These are phyloP conservation scores for Apogon hyalosoma DNA, from an alignment of 2,797 vertebrate species.

Conservation along the genomic window DNA sequence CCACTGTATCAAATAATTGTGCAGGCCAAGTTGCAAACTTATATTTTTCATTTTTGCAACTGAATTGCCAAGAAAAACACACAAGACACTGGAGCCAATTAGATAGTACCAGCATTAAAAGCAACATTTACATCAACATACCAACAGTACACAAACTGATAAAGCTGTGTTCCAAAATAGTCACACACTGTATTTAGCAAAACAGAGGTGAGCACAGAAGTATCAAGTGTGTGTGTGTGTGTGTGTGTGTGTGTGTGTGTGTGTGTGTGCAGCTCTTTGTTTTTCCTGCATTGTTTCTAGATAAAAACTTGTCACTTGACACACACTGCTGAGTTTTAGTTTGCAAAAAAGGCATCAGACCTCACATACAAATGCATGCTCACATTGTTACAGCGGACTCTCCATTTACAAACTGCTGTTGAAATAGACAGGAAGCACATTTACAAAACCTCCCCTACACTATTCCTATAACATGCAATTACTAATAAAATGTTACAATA, in stretches of 20 bases:
- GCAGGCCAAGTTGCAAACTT: not conserved
- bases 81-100: too few species aligned
- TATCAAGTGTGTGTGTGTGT: too few species aligned
- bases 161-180: not conserved
- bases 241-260: too few species aligned
- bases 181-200: too few species aligned
- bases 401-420: not conserved
- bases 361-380: constrained; percentile 1
- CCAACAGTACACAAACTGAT: not conserved
- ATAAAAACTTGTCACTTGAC: constrained; percentile 33
- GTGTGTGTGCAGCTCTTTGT: constrained; percentile 6
- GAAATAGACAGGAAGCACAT: too few species aligned
- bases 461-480: too few species aligned
- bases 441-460: too few species aligned
- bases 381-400: not conserved
- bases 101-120: not conserved
- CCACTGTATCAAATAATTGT: too few species aligned
- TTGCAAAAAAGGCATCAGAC: constrained; percentile 5
- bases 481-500: too few species aligned
- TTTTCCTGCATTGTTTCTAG: constrained; percentile 18
- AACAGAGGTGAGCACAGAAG: not conserved
- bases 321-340: constrained; percentile 23
- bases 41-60: constrained; percentile 11
- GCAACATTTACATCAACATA: too few species aligned
- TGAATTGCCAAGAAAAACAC: not conserved